Percentiles rank a stretch among this genome's conserved stretches.
These are phyloP conservation scores for Myocastor coypus DNA, from an alignment of 2,113 vertebrate genomes.

Conservation along the genomic window DNA sequence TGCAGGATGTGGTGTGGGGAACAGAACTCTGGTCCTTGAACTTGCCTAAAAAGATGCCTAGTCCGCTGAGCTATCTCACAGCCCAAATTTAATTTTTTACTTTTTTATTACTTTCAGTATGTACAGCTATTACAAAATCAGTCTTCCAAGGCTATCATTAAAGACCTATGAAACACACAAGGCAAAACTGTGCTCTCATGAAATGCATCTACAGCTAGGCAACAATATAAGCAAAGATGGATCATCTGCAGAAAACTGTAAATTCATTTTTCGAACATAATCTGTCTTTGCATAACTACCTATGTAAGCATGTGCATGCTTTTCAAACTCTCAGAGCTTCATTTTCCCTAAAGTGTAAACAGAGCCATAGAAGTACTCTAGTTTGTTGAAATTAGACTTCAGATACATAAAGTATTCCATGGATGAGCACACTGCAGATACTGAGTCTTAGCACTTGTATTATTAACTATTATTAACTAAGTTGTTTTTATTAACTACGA, in stretches of 20 bases:
- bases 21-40: too few relatives aligned
- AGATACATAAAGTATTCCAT: not conserved
- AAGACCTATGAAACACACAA: not conserved
- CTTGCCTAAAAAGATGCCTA: too few relatives aligned
- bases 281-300: not conserved
- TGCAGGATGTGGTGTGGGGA: too few relatives aligned
- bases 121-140: not conserved
- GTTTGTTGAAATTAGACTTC: not conserved
- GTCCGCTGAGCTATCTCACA: too few relatives aligned
- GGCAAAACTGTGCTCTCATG: not conserved
- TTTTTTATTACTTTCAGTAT: not conserved
- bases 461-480: not conserved
- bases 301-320: not conserved
- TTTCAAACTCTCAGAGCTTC: not conserved
- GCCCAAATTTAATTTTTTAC: not conserved
- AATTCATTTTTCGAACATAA: not conserved
- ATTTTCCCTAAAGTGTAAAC: not conserved
- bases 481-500: not conserved
- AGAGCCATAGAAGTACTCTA: not conserved
- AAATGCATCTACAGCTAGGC: not conserved
- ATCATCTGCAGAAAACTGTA: not conserved
- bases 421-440: not conserved
- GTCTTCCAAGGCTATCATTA: not conserved
- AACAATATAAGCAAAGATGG: not conserved
- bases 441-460: not conserved